Evolutionary conservation across 2,797 vertebrate species (phyloP).

Genomic region (Heteromormyrus szaboi): DNA sequence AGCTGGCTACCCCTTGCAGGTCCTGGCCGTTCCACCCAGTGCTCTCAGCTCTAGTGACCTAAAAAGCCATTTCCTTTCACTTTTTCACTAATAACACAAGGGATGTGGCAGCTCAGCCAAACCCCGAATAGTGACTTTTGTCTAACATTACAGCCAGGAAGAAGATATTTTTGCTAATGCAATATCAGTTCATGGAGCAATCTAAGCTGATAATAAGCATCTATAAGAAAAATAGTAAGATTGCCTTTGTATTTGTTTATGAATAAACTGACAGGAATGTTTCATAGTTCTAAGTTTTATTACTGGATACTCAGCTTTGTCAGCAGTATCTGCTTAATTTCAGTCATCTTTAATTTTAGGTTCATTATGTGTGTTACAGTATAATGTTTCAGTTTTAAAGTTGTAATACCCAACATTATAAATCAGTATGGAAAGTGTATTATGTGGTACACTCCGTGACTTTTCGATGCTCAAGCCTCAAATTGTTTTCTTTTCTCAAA

Average conservation of each 20-base stretch:
- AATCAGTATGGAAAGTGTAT: neutral
- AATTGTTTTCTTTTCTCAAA: neutral
- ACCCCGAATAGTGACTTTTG: neutral
- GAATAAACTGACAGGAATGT: neutral
- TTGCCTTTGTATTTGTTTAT: neutral
- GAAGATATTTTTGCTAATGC: neutral
- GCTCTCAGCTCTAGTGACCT: neutral
- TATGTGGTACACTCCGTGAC: neutral
- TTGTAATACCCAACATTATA: neutral
- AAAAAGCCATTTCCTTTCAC: neutral
- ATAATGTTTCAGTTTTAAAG: neutral
- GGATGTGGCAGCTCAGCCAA: neutral
- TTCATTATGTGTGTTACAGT: neutral
- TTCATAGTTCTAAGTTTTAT: neutral
- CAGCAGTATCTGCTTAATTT: neutral
- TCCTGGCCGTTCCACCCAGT: neutral
- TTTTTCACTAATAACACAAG: neutral
- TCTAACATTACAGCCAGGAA: conserved; percentile 4
- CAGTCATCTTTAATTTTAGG: neutral
- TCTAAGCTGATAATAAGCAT: neutral
- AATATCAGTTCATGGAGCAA: neutral
- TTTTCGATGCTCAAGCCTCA: neutral
- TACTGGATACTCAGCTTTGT: neutral
- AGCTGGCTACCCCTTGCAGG: conserved; percentile 9
- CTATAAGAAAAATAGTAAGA: neutral